These are phyloP conservation scores for Saturnia japonica DNA, from an alignment of 2,888 invertebrate species.

Conservation along the genomic window DNA sequence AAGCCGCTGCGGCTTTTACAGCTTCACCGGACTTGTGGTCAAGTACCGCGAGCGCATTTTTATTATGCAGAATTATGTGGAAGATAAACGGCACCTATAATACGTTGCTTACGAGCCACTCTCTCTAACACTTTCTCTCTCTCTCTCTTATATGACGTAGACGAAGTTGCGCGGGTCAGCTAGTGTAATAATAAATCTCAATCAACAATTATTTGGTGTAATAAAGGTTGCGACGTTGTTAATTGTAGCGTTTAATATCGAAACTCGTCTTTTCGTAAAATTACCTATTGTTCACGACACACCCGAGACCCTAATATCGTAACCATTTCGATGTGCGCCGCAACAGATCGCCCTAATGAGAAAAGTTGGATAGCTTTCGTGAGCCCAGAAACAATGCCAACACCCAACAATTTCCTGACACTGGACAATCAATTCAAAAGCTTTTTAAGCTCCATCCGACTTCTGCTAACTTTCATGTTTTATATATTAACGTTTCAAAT, in stretches of 20 bases:
- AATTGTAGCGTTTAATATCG: slow-evolving; percentile 33
- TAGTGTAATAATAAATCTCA: slow-evolving; percentile 4
- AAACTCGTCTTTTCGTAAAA: slow-evolving; percentile 38
- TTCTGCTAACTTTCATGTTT: slow-evolving; percentile 57
- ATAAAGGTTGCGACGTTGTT: slow-evolving; percentile 25
- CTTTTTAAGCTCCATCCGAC: slow-evolving; percentile 51
- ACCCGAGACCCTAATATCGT: slow-evolving; percentile 47
- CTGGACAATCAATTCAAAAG: slow-evolving; percentile 76
- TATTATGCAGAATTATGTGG: too few species aligned
- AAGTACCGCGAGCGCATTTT: too few species aligned
- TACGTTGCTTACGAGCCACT: too few species aligned
- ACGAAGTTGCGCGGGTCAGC: too few species aligned
- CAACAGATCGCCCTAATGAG: slow-evolving; percentile 75
- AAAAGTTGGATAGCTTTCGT: slow-evolving; percentile 72
- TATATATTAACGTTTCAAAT: not conserved
- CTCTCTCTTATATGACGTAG: too few species aligned
- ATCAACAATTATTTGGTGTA: not conserved
- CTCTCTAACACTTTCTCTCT: too few species aligned
- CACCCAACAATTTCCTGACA: slow-evolving; percentile 71
- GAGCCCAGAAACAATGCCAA: slow-evolving; percentile 69
- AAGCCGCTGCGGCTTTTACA: too few species aligned
- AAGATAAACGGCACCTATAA: too few species aligned
- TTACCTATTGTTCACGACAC: slow-evolving; percentile 49
- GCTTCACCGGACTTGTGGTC: too few species aligned
- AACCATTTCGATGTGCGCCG: slow-evolving; percentile 56